A percentile compares a stretch with the other conserved stretches of the same genome.
phyloP scores from a whole-genome alignment of 1,140 invertebrate species.

The Hyles euphorbiae region DNA sequence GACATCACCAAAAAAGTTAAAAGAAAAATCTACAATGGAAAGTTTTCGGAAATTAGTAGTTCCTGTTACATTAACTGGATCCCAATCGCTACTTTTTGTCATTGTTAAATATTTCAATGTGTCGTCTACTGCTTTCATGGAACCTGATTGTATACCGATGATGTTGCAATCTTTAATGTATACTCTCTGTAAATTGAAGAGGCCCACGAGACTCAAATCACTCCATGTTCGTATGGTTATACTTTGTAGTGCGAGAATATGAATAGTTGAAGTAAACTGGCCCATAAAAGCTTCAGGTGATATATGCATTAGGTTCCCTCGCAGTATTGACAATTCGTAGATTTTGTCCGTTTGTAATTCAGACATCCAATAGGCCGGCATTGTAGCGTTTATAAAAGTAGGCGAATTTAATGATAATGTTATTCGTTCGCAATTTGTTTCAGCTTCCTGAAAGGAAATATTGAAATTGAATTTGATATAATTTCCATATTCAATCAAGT shows the following conservation, averaged over 20 bases:
- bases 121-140: constrained; percentile 37
- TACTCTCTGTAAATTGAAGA: constrained; percentile 38
- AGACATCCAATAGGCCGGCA: constrained; percentile 46
- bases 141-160: constrained; percentile 25
- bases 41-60: constrained; percentile 24
- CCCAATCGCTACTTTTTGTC: constrained; percentile 33
- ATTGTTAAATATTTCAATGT: constrained; percentile 47
- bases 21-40: constrained; percentile 45
- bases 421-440: constrained; percentile 30
- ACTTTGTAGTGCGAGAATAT: constrained; percentile 31
- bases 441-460: constrained; percentile 41
- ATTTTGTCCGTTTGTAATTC: constrained; percentile 28
- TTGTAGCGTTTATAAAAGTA: constrained; percentile 37
- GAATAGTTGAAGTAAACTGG: constrained; percentile 33
- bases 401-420: constrained; percentile 32
- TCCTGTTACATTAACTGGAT: constrained; percentile 53
- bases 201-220: constrained; percentile 42
- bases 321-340: constrained; percentile 35
- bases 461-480: neutral
- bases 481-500: too few species aligned
- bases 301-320: constrained; percentile 50
- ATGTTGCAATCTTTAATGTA: constrained; percentile 39
- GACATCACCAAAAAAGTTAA: constrained; percentile 41
- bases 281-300: constrained; percentile 42
- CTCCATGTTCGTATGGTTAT: constrained; percentile 36